phyloP scores from a whole-genome alignment of 1,140 invertebrate species.

The Drosophila sulfurigaster region DNA sequence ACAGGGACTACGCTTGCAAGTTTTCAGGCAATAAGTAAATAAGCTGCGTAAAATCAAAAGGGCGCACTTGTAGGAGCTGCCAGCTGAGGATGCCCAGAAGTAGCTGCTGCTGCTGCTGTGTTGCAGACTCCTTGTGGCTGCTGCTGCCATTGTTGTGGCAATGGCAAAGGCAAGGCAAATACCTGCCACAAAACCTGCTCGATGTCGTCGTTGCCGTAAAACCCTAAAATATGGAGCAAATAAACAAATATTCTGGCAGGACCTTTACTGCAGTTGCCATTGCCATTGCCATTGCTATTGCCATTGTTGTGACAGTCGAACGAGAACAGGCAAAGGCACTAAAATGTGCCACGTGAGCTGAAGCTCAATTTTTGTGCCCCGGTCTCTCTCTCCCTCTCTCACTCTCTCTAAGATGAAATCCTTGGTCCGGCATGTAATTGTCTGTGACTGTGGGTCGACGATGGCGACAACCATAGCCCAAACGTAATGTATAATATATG shows the following conservation, averaged over 20 bases:
- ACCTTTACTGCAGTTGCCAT: conserved; percentile 40
- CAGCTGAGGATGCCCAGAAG: conserved; percentile 2
- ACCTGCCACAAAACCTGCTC: conserved; percentile 78
- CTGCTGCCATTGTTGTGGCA: conserved; percentile 34
- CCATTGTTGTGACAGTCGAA: conserved; percentile 37
- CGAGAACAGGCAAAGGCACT: conserved; percentile 54
- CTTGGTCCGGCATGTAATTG: conserved; percentile 73
- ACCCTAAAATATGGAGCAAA: conserved; percentile 81
- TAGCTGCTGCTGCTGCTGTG: conserved; percentile 31
- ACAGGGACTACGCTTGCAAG: conserved; percentile 34
- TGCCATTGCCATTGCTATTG: conserved; percentile 37
- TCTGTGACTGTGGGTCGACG: conserved; percentile 62
- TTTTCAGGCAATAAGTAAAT: conserved; percentile 78
- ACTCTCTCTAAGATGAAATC: background rate
- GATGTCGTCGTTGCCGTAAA: conserved; percentile 76
- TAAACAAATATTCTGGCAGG: conserved; percentile 77
- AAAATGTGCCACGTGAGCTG: conserved; percentile 80
- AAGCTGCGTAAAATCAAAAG: conserved; percentile 79
- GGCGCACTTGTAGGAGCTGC: conserved; percentile 40
- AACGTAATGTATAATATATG: conserved; percentile 79
- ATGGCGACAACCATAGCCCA: conserved; percentile 46
- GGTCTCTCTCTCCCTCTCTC: background rate
- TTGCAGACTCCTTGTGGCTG: conserved; percentile 12
- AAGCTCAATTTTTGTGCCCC: conserved; percentile 68
- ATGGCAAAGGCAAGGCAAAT: conserved; percentile 44